Evolutionary conservation across 1,140 invertebrate species (phyloP).

Genomic region (Lepidurus arcticus): DNA sequence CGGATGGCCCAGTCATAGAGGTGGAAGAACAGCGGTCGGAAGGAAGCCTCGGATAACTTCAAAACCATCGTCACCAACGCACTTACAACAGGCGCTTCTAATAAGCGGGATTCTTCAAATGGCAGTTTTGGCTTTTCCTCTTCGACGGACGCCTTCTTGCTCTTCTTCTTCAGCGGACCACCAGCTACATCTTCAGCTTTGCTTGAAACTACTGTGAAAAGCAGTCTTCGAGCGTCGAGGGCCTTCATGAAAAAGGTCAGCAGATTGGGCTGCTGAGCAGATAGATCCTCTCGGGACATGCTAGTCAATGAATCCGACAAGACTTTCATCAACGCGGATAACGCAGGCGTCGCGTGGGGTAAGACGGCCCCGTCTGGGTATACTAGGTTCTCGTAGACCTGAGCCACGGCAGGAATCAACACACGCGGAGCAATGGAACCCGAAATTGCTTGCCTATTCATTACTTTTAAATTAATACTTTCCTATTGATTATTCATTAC

Average conservation of each 20-base stretch:
- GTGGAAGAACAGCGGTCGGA: slow-evolving; percentile 78
- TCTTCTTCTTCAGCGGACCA: not conserved
- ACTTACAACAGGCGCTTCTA: slow-evolving; percentile 67
- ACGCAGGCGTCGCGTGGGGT: slow-evolving; percentile 44
- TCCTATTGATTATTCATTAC: too few species aligned
- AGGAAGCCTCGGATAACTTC: slow-evolving; percentile 79
- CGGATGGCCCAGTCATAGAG: slow-evolving; percentile 69
- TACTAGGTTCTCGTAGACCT: slow-evolving; percentile 58
- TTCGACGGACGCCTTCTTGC: not conserved
- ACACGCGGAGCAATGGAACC: slow-evolving; percentile 62
- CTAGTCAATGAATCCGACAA: slow-evolving; percentile 61
- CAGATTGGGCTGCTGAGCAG: slow-evolving; percentile 56
- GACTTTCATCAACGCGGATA: slow-evolving; percentile 65
- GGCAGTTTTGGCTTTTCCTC: slow-evolving; percentile 28
- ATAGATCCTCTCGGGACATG: slow-evolving; percentile 56
- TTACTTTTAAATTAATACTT: too few species aligned
- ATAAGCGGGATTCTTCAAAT: slow-evolving; percentile 43
- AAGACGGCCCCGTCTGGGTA: slow-evolving; percentile 44
- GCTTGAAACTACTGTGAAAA: not conserved
- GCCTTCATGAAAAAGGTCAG: slow-evolving; percentile 67
- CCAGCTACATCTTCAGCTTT: not conserved
- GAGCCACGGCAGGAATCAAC: slow-evolving; percentile 64
- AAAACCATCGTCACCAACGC: slow-evolving; percentile 69
- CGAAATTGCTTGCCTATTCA: slow-evolving; percentile 54
- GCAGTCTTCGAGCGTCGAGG: slow-evolving; percentile 59